Percentiles rank a stretch among this genome's conserved stretches.
Conservation (phyloP, 2,797 vertebrate genomes). For the Cygnus olor region DNA sequence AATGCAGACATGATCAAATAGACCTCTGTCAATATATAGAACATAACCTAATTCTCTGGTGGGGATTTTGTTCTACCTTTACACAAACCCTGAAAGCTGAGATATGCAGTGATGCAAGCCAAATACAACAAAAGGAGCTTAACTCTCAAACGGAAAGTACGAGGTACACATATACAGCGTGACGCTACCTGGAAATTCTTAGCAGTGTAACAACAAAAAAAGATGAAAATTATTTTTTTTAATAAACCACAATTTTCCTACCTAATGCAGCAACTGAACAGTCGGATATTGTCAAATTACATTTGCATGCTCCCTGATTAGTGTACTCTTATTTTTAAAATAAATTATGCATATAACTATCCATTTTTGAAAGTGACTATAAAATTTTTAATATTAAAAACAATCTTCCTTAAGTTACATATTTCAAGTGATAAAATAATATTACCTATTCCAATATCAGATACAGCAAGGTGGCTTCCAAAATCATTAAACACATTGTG, state of each 20-base stretch:
- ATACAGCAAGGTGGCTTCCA: not conserved
- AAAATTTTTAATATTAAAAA: not conserved
- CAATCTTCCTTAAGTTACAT: not conserved
- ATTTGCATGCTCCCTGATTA: not conserved
- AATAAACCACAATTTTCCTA: not conserved
- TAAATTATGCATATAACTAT: not conserved
- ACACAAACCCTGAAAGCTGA: not conserved
- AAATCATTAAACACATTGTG: not conserved
- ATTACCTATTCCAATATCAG: not conserved
- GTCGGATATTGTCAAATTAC: not conserved
- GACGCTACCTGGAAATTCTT: conserved; percentile 38
- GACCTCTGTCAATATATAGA: not conserved
- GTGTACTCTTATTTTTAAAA: not conserved
- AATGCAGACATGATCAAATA: not conserved
- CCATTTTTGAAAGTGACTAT: not conserved
- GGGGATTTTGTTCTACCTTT: not conserved
- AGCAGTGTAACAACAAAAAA: conserved; percentile 19
- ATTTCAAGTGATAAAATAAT: not conserved
- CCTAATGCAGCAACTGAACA: not conserved
- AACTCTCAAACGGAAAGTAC: not conserved
- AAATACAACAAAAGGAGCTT: not conserved
- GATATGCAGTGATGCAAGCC: conserved; percentile 5
- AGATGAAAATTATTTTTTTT: conserved; percentile 15
- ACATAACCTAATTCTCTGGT: not conserved
- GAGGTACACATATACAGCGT: not conserved